These are phyloP conservation scores for Acrocephalus arundinaceus DNA, from an alignment of 2,113 vertebrate genomes.

Conservation along the genomic window DNA sequence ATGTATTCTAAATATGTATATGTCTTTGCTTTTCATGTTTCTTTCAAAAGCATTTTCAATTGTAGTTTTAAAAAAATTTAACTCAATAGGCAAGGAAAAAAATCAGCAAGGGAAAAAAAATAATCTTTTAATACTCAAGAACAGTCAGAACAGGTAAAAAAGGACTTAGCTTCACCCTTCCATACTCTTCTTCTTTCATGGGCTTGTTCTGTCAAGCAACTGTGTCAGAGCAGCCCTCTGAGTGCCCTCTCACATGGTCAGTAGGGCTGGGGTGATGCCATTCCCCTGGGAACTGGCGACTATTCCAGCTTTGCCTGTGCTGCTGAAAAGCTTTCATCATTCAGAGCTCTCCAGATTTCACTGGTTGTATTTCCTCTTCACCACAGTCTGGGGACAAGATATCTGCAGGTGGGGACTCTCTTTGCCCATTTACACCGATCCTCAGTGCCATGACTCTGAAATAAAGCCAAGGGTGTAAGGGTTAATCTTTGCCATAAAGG, in stretches of 20 bases:
- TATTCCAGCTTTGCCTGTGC: background rate
- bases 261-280: background rate
- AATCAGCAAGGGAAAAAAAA: background rate
- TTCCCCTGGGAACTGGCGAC: rapidly evolving
- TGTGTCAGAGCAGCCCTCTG: background rate
- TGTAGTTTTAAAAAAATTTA: background rate
- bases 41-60: background rate
- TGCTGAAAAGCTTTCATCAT: background rate
- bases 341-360: background rate
- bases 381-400: background rate
- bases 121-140: background rate
- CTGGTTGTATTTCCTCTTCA: background rate
- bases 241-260: background rate
- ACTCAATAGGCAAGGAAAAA: background rate
- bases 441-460: background rate
- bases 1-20: rapidly evolving
- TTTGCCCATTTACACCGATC: background rate
- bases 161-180: background rate
- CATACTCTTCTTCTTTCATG: background rate
- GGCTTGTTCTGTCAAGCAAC: background rate
- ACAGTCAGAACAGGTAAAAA: background rate
- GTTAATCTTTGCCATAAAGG: background rate
- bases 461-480: background rate
- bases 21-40: background rate
- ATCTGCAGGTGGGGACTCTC: background rate